Base-by-base conservation (phyloP, 1,140 invertebrate species). In the Cheumatopsyche charites region DNA sequence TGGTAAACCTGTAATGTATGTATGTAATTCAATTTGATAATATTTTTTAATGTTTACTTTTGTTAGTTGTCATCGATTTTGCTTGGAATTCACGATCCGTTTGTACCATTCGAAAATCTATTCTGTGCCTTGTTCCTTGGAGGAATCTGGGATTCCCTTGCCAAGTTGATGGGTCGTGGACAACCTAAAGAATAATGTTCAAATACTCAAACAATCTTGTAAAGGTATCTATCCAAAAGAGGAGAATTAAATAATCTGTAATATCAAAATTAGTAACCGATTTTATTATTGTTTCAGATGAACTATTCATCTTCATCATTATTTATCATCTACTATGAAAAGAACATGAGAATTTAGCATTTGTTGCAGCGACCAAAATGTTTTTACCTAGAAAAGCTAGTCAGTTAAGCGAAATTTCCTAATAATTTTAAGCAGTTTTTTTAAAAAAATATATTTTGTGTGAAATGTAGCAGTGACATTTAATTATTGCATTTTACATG, bases 71-170 rank as follows among this genome's bases (percentile, higher is more conserved):
- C 96, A 7, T 98, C 96, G 6, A 92, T 99, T 75, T 83, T 99
- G 17, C 86, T 99, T 70, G 95, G 97, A 68, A 98, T 99, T 78
- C 94, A 97, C 78, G 98, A 99, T 88, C 98, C 98, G 49, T 98
- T 99, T 83, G 88, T 97, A 74, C 98, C 98, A 49, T 97, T 99
- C 80, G 98, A 99, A 85, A 99, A 99, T 83, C 86, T 99, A 21
- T 93, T 96, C 84, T 99, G 97, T 82, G 94, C 96, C 13, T 85
- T 99, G 52, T 98, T 98, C 86, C 89, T 99, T 81, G 98, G 98
- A 62, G 98, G 98, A 66, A 94, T 99, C 79, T 98, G 95, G 92
- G 98, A 99, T 85, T 95, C 95, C 19, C 84, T 98, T 76, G 91
- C 93, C 62, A 92, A 92, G 80, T 87, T 94, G 21, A 86, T 95